These are phyloP conservation scores for Leptodactylus fuscus DNA, from an alignment of 2,113 vertebrate species.

Conservation along the genomic window DNA sequence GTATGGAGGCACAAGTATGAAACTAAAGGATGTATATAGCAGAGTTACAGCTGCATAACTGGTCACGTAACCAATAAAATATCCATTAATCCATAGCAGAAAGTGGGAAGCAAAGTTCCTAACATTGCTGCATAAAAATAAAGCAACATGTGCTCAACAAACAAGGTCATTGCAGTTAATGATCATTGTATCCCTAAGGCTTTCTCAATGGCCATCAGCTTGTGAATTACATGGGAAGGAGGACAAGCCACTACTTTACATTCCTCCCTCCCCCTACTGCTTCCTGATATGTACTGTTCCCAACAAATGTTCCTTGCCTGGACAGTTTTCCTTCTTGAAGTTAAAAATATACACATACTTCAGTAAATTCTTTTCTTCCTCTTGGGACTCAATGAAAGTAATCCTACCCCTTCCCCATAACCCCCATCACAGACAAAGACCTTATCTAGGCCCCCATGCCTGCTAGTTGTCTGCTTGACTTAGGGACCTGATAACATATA, in stretches of 20 bases:
- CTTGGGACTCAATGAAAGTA: conserved; percentile 55
- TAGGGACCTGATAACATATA: conserved; percentile 46
- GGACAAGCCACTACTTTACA: conserved; percentile 40
- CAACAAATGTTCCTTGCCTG: conserved; percentile 57
- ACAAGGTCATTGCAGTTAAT: conserved; percentile 58
- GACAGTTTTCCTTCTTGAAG: conserved; percentile 55
- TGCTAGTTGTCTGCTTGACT: conserved; percentile 26
- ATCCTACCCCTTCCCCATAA: conserved; percentile 30
- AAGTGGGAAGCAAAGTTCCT: neutral
- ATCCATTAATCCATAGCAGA: neutral
- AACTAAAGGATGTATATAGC: neutral
- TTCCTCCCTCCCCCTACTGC: conserved; percentile 50
- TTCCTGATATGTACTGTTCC: conserved; percentile 53
- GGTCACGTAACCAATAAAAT: conserved; percentile 2
- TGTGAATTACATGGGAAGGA: conserved; percentile 41
- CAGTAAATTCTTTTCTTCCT: conserved; percentile 56
- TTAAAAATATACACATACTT: conserved; percentile 61
- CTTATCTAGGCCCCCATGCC: conserved; percentile 56
- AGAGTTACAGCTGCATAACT: neutral
- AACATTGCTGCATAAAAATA: conserved; percentile 28
- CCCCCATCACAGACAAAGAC: conserved; percentile 42
- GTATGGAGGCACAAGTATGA: neutral
- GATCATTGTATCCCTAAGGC: conserved; percentile 42
- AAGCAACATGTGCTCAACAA: conserved; percentile 34
- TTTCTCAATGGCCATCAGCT: conserved; percentile 45